phyloP scores from a whole-genome alignment of 2,113 vertebrate species.

The Poeciliopsis occidentalis region DNA sequence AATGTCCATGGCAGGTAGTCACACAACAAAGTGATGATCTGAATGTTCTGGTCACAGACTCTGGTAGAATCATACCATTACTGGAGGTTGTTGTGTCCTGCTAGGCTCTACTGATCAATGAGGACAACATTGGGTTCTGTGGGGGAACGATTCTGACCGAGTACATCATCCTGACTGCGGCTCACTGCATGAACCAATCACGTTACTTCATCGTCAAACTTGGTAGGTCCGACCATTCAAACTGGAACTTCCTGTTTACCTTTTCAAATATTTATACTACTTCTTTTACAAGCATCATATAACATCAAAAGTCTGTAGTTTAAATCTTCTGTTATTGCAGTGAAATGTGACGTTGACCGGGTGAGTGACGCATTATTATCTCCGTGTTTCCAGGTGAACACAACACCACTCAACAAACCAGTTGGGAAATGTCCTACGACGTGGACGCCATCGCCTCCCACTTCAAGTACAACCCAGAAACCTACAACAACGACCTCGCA shows the following conservation, averaged over 20 bases:
- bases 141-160: constrained; percentile 91
- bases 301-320: no score
- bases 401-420: constrained; percentile 71
- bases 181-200: constrained; percentile 89
- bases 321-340: no score
- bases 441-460: constrained; percentile 83
- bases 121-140: constrained; percentile 83
- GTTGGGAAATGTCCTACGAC: constrained; percentile 62
- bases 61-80: neutral
- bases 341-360: no score
- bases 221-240: constrained; percentile 76
- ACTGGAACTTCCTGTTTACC: neutral
- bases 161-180: constrained; percentile 86
- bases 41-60: neutral
- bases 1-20: constrained; percentile 95
- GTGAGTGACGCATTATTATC: no score
- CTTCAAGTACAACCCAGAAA: constrained; percentile 66
- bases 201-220: constrained; percentile 82
- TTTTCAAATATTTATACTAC: no score
- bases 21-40: neutral
- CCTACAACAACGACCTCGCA: constrained; percentile 90
- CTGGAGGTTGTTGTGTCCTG: neutral
- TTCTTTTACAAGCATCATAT: no score
- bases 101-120: constrained; percentile 87
- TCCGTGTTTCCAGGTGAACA: constrained; percentile 82